A percentile compares a stretch with the other conserved stretches of the same genome.
These are phyloP conservation scores for Hypanus sabinus DNA, from an alignment of 2,113 vertebrate genomes.

Conservation along the genomic window DNA sequence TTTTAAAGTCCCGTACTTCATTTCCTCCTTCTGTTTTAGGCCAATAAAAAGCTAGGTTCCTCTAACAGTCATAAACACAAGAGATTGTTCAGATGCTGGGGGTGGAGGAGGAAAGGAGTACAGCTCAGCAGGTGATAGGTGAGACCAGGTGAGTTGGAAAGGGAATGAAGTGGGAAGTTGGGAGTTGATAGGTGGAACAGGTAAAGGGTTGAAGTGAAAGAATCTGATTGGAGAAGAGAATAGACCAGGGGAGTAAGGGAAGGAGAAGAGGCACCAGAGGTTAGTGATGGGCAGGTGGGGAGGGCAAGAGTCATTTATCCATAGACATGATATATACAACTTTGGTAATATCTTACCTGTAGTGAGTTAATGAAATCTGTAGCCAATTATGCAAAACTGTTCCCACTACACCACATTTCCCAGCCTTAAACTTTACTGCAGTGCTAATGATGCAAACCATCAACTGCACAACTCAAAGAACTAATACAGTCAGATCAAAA, in stretches of 20 bases:
- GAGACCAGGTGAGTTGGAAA: no score
- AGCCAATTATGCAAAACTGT: not conserved
- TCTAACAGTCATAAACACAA: not conserved
- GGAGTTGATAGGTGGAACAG: no score
- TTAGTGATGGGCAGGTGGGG: no score
- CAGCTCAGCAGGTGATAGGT: no score
- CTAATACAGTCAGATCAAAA: not conserved
- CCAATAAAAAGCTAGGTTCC: not conserved
- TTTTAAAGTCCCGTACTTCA: not conserved
- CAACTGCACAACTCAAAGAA: not conserved
- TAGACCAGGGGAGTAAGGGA: no score
- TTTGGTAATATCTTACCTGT: not conserved
- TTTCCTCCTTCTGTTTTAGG: not conserved
- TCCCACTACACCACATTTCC: not conserved
- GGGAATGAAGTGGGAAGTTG: no score
- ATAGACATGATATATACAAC: not conserved
- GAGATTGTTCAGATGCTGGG: no score
- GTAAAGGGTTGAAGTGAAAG: no score
- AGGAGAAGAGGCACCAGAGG: no score
- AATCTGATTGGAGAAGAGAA: no score
- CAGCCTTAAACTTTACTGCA: not conserved
- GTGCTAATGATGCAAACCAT: not conserved
- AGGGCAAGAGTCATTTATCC: no score
- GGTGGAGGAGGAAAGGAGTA: no score
- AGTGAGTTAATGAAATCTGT: not conserved